These are phyloP conservation scores for Aphis gossypii DNA, from an alignment of 1,140 invertebrate genomes.

Conservation along the genomic window DNA sequence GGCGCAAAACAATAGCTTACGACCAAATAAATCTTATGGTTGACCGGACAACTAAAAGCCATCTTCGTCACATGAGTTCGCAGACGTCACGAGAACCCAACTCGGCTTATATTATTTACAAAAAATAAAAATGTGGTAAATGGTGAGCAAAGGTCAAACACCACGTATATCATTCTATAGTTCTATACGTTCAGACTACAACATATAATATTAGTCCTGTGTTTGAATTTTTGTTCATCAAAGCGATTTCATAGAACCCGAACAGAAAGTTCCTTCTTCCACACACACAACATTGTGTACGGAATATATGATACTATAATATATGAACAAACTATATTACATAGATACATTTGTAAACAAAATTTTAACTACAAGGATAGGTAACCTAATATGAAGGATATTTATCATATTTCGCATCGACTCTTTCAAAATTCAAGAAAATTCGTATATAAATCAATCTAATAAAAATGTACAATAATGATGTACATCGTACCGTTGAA, in stretches of 20 bases:
- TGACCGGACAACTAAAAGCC: not conserved
- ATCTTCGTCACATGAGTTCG: not conserved
- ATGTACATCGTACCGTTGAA: too few species aligned
- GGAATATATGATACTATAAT: too few species aligned
- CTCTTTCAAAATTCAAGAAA: not conserved
- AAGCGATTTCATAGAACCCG: not conserved
- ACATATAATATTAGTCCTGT: not conserved
- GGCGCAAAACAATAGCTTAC: slow-evolving; percentile 28
- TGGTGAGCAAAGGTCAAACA: not conserved
- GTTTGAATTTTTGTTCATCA: not conserved
- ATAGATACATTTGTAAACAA: not conserved
- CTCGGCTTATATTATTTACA: not conserved
- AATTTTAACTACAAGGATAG: not conserved
- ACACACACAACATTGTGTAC: not conserved
- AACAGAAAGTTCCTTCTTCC: not conserved
- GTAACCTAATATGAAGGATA: not conserved
- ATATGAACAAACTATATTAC: not conserved
- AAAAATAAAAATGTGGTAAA: not conserved
- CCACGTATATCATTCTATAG: not conserved
- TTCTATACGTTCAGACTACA: not conserved
- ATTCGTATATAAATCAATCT: too few species aligned
- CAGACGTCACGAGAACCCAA: not conserved
- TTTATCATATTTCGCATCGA: not conserved
- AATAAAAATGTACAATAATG: too few species aligned
- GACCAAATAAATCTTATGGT: slow-evolving; percentile 46